Evolutionary conservation across 2,797 vertebrate species (phyloP).

Genomic region (Chaenodraco wilsoni): DNA sequence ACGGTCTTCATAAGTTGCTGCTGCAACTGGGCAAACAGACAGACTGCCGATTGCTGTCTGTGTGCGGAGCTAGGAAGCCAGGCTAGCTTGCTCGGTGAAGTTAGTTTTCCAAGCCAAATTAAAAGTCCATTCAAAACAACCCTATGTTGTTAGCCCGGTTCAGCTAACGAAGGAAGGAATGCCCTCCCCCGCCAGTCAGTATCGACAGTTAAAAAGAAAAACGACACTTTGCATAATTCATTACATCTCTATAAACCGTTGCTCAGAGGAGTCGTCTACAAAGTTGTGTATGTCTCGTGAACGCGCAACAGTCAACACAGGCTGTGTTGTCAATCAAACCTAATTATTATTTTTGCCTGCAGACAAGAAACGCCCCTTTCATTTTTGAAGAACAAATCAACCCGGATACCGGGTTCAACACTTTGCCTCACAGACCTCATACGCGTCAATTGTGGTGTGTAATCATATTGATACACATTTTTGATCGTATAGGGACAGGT

Average conservation of each 20-base stretch:
- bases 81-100: conserved; percentile 33
- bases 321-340: conserved; percentile 54
- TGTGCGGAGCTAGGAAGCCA: conserved; percentile 32
- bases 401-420: background rate
- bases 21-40: conserved; percentile 18
- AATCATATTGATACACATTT: background rate
- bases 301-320: conserved; percentile 42
- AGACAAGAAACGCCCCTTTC: conserved; percentile 5
- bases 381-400: background rate
- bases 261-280: conserved; percentile 13
- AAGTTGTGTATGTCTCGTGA: conserved; percentile 45
- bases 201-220: background rate
- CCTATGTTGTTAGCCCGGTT: background rate
- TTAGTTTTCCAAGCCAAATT: conserved; percentile 28
- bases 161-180: background rate
- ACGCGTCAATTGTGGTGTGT: background rate
- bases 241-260: background rate
- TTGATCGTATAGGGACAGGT: background rate
- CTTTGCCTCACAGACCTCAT: too few relatives aligned
- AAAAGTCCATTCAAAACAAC: conserved; percentile 8
- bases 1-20: conserved; percentile 33
- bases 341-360: conserved; percentile 3
- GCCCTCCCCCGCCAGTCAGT: accelerated
- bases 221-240: background rate
- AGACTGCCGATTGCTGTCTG: conserved; percentile 3